phyloP scores from a whole-genome alignment of 2,113 vertebrate species.

The Etheostoma spectabile region DNA sequence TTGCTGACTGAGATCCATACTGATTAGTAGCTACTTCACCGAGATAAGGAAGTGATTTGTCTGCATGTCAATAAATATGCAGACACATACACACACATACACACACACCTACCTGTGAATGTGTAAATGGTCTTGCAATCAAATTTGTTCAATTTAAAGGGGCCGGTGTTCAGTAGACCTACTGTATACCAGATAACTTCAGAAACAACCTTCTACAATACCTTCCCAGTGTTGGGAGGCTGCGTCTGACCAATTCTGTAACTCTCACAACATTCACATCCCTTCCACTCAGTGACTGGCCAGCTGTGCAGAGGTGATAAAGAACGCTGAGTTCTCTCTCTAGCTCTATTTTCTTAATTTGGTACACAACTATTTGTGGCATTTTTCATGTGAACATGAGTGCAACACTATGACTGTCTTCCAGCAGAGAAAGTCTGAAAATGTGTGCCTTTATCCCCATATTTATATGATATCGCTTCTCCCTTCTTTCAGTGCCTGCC shows the following conservation, averaged over 20 bases:
- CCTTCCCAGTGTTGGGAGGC: background rate
- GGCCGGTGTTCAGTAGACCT: background rate
- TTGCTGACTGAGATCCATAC: slow-evolving; percentile 45
- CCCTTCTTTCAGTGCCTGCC: background rate
- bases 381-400: slow-evolving; percentile 12
- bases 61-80: slow-evolving; percentile 7
- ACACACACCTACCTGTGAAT: background rate
- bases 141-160: background rate
- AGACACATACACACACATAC: background rate
- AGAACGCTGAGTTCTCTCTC: background rate
- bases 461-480: background rate
- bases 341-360: background rate
- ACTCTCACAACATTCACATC: background rate
- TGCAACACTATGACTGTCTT: background rate
- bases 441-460: background rate
- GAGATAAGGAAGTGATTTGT: background rate
- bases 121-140: background rate
- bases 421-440: background rate
- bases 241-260: background rate
- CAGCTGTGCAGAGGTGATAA: background rate
- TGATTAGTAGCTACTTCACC: slow-evolving; percentile 47
- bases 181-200: background rate
- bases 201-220: background rate
- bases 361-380: background rate
- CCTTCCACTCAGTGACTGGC: background rate